phyloP scores from a whole-genome alignment of 1,140 invertebrate genomes.

The Ceratina japonica region DNA sequence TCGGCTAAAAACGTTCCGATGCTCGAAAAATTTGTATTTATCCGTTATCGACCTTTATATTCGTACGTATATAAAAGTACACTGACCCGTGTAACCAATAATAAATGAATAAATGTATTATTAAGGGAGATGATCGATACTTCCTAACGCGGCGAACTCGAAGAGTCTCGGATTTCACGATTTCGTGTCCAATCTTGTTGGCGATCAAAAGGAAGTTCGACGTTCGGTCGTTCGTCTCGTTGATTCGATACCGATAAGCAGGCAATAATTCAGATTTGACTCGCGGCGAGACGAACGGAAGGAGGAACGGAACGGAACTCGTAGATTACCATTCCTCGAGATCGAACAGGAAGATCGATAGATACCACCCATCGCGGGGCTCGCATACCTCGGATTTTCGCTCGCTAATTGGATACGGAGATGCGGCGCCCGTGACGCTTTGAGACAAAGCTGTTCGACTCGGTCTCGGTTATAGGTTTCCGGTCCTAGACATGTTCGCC shows the following conservation, averaged over 20 bases:
- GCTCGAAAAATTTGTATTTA: too few species aligned
- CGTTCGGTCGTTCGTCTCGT: constrained; percentile 18
- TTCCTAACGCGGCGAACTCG: too few species aligned
- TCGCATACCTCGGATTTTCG: constrained; percentile 50
- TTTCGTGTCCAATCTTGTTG: background rate
- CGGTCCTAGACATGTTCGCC: background rate
- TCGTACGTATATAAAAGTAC: too few species aligned
- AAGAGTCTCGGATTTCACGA: too few species aligned
- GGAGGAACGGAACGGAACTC: constrained; percentile 26
- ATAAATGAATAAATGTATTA: too few species aligned
- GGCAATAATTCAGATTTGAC: constrained; percentile 54
- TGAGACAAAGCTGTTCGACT: background rate
- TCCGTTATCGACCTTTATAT: too few species aligned
- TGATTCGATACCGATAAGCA: background rate
- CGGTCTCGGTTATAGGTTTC: background rate
- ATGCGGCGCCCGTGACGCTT: background rate
- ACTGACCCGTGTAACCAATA: too few species aligned
- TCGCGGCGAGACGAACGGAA: constrained; percentile 36
- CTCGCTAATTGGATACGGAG: constrained; percentile 52
- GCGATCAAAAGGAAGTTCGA: constrained; percentile 11
- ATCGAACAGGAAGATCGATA: constrained; percentile 14
- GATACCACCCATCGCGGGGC: too few species aligned
- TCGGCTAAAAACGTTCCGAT: too few species aligned
- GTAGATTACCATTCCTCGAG: constrained; percentile 54
- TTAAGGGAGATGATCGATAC: too few species aligned